Conservation (phyloP, 1,140 invertebrate species). For the Brevipalpus yothersi region DNA sequence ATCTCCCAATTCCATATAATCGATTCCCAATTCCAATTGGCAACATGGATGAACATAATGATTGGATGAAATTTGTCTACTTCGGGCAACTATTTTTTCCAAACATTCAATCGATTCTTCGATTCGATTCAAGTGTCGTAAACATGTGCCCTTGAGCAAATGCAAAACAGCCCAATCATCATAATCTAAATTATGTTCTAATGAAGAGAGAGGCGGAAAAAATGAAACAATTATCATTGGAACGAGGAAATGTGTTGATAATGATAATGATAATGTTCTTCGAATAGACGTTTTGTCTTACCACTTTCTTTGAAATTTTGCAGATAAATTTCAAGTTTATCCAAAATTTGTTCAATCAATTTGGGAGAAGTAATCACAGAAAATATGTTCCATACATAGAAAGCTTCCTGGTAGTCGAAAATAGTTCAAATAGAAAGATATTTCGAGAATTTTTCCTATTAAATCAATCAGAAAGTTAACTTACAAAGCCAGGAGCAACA, state of each 20-base stretch:
- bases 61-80: constrained; percentile 39
- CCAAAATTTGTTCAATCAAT: constrained; percentile 38
- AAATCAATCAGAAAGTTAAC: not conserved
- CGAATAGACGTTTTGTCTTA: constrained; percentile 10
- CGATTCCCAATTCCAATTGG: constrained; percentile 53
- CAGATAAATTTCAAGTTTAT: constrained; percentile 33
- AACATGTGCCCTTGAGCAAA: constrained; percentile 54
- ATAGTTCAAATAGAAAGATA: not conserved
- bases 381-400: constrained; percentile 85
- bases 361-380: constrained; percentile 46
- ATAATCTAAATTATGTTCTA: not conserved
- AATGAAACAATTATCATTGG: not conserved
- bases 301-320: not conserved
- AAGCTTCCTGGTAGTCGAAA: constrained; percentile 38
- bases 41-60: constrained; percentile 62
- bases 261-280: constrained; percentile 23
- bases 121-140: constrained; percentile 27
- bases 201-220: constrained; percentile 33
- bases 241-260: constrained; percentile 23
- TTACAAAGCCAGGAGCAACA: constrained; percentile 6
- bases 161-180: constrained; percentile 26
- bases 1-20: constrained; percentile 40
- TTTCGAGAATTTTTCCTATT: not conserved
- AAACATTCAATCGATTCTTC: not conserved
- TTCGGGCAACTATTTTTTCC: constrained; percentile 16